phyloP scores from a whole-genome alignment of 2,888 invertebrate species.

The Perithous albicinctus region DNA sequence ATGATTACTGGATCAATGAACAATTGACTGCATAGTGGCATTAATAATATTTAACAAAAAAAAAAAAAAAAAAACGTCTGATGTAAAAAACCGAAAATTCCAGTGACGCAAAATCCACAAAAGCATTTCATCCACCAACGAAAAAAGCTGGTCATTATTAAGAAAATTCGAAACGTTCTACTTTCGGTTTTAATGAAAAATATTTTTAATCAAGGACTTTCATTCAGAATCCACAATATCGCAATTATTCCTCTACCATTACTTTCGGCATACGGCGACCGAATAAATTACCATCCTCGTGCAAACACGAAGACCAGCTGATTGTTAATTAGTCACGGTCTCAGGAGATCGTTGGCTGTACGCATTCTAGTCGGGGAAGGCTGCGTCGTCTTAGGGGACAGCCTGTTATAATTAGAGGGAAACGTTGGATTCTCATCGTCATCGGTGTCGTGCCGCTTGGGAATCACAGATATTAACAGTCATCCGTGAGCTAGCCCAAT shows the following conservation, averaged over 20 bases:
- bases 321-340: slow-evolving; percentile 50
- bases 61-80: too few species aligned
- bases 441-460: slow-evolving; percentile 24
- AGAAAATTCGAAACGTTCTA: background rate
- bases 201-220: too few species aligned
- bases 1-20: too few species aligned
- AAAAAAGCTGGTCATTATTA: background rate
- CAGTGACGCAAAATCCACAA: too few species aligned
- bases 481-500: slow-evolving; percentile 1
- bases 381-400: slow-evolving; percentile 43
- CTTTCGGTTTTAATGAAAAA: background rate
- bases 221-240: too few species aligned
- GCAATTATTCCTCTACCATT: background rate
- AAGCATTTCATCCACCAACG: too few species aligned
- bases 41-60: too few species aligned
- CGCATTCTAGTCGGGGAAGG: slow-evolving; percentile 28
- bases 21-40: too few species aligned
- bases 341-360: slow-evolving; percentile 21
- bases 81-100: too few species aligned
- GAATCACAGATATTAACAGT: slow-evolving; percentile 38
- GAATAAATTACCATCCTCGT: slow-evolving; percentile 18
- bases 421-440: slow-evolving; percentile 26
- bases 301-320: slow-evolving; percentile 12
- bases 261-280: too few species aligned
- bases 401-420: slow-evolving; percentile 51